Conservation (phyloP, 2,797 vertebrate species). For the Gadopsis marmoratus region DNA sequence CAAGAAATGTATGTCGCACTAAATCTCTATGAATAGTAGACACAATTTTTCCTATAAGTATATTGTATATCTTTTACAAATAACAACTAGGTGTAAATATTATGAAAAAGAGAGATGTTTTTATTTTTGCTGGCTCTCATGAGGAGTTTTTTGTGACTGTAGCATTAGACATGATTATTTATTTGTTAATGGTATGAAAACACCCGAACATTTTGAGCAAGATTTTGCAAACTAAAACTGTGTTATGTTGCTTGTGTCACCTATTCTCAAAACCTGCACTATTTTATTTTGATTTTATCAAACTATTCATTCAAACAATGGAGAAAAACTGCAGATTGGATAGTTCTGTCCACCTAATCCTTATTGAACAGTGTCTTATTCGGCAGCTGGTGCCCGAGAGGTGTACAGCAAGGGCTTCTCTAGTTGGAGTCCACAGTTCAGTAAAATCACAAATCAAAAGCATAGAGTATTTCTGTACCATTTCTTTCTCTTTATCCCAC, state of each 20-base stretch:
- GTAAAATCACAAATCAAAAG: slow-evolving; percentile 30
- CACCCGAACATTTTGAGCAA: background rate
- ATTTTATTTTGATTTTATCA: background rate
- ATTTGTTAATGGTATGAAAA: slow-evolving; percentile 5
- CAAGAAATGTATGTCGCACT: background rate
- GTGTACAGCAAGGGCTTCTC: slow-evolving; percentile 7
- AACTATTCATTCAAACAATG: slow-evolving; percentile 18
- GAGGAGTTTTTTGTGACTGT: background rate
- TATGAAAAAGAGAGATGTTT: background rate
- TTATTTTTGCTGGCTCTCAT: background rate
- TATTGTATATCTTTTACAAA: background rate
- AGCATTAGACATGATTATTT: background rate
- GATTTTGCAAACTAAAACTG: background rate
- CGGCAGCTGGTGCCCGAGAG: slow-evolving; percentile 29
- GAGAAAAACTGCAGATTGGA: slow-evolving; percentile 28
- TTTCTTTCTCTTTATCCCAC: slow-evolving; percentile 21
- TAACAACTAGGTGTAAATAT: background rate
- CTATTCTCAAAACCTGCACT: background rate
- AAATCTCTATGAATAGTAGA: background rate
- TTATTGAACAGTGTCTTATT: slow-evolving; percentile 41
- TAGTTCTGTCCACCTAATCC: slow-evolving; percentile 40
- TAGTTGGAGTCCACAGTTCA: slow-evolving; percentile 30
- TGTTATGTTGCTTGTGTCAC: slow-evolving; percentile 3
- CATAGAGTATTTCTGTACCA: background rate
- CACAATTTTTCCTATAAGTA: background rate